Evolutionary conservation across 2,113 vertebrate genomes (phyloP).

Genomic region (Sapayoa aenigma): DNA sequence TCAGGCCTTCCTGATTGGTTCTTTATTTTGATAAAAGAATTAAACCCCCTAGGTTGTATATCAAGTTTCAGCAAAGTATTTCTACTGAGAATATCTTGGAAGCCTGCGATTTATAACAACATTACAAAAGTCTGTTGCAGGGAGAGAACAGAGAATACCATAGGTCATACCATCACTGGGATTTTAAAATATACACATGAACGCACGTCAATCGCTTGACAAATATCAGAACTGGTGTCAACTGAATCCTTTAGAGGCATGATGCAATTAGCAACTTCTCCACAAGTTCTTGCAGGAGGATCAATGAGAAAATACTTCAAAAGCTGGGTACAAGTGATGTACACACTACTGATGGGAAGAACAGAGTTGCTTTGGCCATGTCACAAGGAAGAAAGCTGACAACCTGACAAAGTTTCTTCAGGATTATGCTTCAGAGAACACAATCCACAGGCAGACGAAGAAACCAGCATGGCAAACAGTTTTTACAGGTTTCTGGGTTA

Average conservation of each 20-base stretch:
- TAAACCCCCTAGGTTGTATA: neutral
- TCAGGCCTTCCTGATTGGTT: neutral
- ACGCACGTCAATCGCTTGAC: neutral
- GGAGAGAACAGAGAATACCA: neutral
- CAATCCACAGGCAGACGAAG: neutral
- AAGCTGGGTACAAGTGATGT: neutral
- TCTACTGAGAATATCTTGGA: neutral
- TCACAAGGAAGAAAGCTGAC: neutral
- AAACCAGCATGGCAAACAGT: neutral
- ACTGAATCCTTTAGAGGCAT: neutral
- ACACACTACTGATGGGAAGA: neutral
- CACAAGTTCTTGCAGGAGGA: conserved; percentile 17
- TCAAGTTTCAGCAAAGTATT: neutral
- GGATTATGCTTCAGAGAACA: conserved; percentile 2
- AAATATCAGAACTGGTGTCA: neutral
- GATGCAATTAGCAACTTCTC: neutral
- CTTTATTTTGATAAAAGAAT: neutral
- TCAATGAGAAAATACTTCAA: conserved; percentile 28
- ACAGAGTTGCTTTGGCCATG: neutral
- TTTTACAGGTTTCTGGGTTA: neutral
- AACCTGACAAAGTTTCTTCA: neutral
- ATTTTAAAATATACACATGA: neutral
- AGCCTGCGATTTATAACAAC: neutral
- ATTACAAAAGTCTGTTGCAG: neutral
- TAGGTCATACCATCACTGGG: neutral